Evolutionary conservation across 2,113 vertebrate genomes (phyloP).

Genomic region (Leptosomus discolor): DNA sequence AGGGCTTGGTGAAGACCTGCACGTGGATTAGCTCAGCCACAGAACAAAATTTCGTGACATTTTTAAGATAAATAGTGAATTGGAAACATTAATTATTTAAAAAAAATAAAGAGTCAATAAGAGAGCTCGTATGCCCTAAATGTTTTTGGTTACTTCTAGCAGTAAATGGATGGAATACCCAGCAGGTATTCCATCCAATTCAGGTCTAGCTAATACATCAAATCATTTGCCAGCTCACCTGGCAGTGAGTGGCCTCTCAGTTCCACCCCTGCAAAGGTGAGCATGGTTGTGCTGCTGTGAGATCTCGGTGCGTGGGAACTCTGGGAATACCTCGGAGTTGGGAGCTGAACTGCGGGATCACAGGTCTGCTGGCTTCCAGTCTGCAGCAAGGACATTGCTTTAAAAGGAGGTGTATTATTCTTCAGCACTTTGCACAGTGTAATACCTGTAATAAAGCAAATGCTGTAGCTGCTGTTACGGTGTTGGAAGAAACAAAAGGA

Average conservation of each 20-base stretch:
- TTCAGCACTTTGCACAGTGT: neutral
- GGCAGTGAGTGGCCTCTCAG: neutral
- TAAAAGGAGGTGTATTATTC: neutral
- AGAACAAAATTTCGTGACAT: neutral
- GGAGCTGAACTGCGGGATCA: neutral
- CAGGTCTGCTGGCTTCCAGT: neutral
- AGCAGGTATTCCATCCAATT: neutral
- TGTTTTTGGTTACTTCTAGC: neutral
- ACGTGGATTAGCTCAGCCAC: neutral
- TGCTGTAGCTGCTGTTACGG: neutral
- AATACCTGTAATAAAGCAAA: neutral
- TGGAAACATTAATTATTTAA: neutral
- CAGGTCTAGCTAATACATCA: neutral
- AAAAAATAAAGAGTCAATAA: neutral
- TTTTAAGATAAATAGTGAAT: neutral
- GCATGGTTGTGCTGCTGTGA: fast-evolving
- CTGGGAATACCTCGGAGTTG: neutral
- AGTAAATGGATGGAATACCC: neutral
- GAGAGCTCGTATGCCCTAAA: neutral
- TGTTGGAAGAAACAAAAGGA: neutral
- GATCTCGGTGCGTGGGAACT: fast-evolving
- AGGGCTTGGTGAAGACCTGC: neutral
- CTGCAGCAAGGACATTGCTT: neutral
- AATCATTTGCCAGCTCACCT: neutral
- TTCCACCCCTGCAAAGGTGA: neutral